Evolutionary conservation across 2,888 invertebrate genomes (phyloP).

Genomic region (Coelinius sp.): DNA sequence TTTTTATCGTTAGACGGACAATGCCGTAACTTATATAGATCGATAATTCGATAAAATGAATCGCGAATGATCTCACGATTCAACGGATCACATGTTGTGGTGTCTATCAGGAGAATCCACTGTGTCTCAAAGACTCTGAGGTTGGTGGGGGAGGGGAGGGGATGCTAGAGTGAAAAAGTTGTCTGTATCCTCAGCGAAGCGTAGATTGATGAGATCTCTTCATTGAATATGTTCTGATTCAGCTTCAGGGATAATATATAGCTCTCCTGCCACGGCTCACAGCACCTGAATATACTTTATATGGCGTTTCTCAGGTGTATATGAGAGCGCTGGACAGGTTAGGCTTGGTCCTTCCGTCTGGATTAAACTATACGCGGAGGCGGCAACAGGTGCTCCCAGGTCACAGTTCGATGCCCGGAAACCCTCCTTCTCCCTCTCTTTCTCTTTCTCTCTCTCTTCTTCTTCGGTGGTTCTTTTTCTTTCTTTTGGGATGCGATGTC

Average conservation of each 20-base stretch:
- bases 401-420: slow-evolving; percentile 66
- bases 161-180: too few relatives aligned
- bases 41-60: slow-evolving; percentile 9
- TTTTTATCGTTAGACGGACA: neutral
- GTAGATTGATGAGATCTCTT: slow-evolving; percentile 44
- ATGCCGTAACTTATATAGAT: neutral
- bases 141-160: too few relatives aligned
- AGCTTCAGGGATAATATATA: slow-evolving; percentile 8
- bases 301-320: neutral
- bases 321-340: slow-evolving; percentile 40
- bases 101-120: too few relatives aligned
- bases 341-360: slow-evolving; percentile 41
- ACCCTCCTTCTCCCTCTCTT: slow-evolving; percentile 41
- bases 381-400: slow-evolving; percentile 66
- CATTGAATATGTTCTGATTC: too few relatives aligned
- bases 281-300: slow-evolving; percentile 6
- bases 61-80: neutral
- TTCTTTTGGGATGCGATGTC: slow-evolving; percentile 15
- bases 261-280: slow-evolving; percentile 10
- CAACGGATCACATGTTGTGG: neutral
- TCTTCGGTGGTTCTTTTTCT: slow-evolving; percentile 3
- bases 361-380: slow-evolving; percentile 57
- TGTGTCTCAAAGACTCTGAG: too few relatives aligned
- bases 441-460: slow-evolving; percentile 35
- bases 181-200: neutral